Percentiles rank a stretch among this genome's conserved stretches.
Evolutionary conservation across 2,888 invertebrate species (phyloP).

Genomic region (Rhingia campestris): DNA sequence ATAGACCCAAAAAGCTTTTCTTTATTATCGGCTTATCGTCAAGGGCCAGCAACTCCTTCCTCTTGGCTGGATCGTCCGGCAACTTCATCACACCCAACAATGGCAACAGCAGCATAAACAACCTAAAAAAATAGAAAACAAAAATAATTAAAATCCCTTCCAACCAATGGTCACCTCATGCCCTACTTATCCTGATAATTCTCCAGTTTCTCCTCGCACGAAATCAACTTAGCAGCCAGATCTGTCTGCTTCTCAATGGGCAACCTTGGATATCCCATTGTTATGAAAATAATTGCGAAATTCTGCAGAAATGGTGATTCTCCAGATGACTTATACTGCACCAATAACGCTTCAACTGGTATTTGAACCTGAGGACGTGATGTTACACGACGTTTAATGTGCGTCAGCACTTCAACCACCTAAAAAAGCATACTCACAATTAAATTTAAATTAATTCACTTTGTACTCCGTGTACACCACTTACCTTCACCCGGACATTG

Average conservation of each 20-base stretch:
- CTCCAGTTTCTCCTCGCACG: conserved; percentile 91
- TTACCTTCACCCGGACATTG: conserved; percentile 88
- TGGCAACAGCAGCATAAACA: conserved; percentile 91
- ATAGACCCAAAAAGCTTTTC: conserved; percentile 86
- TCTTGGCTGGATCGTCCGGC: conserved; percentile 85
- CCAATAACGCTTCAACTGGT: conserved; percentile 91
- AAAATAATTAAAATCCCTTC: conserved; percentile 11
- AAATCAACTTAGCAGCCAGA: conserved; percentile 89
- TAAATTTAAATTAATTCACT: background rate
- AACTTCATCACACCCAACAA: conserved; percentile 88
- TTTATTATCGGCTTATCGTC: conserved; percentile 87
- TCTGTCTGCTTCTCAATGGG: conserved; percentile 89
- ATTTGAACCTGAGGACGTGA: conserved; percentile 92
- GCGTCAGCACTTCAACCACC: conserved; percentile 96
- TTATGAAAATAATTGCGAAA: conserved; percentile 96
- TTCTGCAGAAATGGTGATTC: conserved; percentile 91
- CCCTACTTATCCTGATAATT: conserved; percentile 91
- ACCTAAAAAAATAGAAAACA: conserved; percentile 83
- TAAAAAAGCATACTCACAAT: conserved; percentile 79
- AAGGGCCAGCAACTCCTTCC: conserved; percentile 87
- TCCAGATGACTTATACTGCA: conserved; percentile 88
- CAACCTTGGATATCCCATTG: conserved; percentile 94
- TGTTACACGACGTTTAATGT: conserved; percentile 94
- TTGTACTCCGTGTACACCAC: background rate
- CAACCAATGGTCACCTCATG: conserved; percentile 49